Conservation (phyloP, 2,797 vertebrate species). For the Enteromius unitaeniatus region DNA sequence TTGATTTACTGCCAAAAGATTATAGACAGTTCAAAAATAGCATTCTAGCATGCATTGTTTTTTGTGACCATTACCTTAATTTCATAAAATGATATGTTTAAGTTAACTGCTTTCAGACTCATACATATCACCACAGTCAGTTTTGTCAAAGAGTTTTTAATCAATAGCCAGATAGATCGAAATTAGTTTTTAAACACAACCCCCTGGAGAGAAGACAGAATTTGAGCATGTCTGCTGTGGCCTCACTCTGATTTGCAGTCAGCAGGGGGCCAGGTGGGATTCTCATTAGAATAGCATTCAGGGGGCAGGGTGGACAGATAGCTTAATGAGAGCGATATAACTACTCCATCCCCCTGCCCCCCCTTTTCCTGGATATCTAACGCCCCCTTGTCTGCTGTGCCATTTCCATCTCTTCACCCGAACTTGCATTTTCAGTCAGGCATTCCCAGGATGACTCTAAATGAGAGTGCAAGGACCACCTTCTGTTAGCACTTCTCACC, state of each 20-base stretch:
- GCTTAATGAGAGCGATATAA: conserved; percentile 28
- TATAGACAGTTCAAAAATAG: neutral
- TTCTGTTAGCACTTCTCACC: conserved; percentile 14
- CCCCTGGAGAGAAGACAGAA: neutral
- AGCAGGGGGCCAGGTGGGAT: conserved; percentile 30
- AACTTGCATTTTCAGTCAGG: conserved; percentile 39
- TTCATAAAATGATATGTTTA: neutral
- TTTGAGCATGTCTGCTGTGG: neutral
- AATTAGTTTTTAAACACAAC: neutral
- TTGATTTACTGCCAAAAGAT: neutral
- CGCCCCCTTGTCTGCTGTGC: neutral
- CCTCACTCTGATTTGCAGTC: conserved; percentile 5
- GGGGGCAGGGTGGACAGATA: neutral
- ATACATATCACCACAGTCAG: neutral
- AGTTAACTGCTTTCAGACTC: neutral
- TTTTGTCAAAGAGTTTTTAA: neutral
- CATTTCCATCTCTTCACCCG: conserved; percentile 3
- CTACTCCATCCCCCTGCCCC: neutral
- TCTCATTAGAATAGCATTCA: conserved; percentile 34
- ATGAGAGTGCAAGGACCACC: conserved; percentile 9
- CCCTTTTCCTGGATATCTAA: neutral
- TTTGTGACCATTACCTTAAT: neutral
- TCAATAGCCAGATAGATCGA: conserved; percentile 6
- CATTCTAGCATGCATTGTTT: neutral
- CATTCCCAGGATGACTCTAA: neutral